Evolutionary conservation across 2,797 vertebrate genomes (phyloP).

Genomic region (Chanos chanos): DNA sequence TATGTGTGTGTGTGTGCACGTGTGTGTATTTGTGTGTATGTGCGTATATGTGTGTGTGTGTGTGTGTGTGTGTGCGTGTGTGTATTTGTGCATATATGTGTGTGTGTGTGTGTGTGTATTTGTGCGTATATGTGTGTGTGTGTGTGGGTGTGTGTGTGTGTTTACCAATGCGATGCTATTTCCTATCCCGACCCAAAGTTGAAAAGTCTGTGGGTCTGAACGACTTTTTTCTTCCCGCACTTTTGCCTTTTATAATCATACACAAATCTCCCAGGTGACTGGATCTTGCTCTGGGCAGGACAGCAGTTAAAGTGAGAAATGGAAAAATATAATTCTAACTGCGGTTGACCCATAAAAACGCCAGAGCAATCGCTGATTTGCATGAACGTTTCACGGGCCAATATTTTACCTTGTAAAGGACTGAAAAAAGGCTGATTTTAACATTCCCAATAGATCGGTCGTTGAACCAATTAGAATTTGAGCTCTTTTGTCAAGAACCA

Average conservation of each 20-base stretch:
- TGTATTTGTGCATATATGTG: neutral
- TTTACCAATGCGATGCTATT: constrained; percentile 12
- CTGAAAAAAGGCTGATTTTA: too few species aligned
- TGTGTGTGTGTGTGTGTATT: constrained; percentile 7
- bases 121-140: constrained; percentile 1
- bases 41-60: neutral
- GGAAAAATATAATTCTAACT: constrained; percentile 51
- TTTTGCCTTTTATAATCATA: constrained; percentile 38
- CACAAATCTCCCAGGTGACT: constrained; percentile 32
- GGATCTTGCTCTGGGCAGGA: constrained; percentile 24
- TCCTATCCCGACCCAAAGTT: constrained; percentile 4
- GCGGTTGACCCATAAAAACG: constrained; percentile 50
- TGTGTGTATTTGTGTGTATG: neutral
- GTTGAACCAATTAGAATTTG: too few species aligned
- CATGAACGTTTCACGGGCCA: constrained; percentile 47
- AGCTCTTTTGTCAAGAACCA: too few species aligned
- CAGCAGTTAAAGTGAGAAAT: constrained; percentile 56
- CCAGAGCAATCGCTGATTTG: constrained; percentile 54
- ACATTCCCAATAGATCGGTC: too few species aligned
- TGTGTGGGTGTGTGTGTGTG: neutral
- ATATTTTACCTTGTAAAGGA: constrained; percentile 40
- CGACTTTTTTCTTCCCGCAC: constrained; percentile 20
- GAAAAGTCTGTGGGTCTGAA: constrained; percentile 17
- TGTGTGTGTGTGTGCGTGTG: constrained; percentile 12
- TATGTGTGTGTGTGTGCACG: neutral